Evolutionary conservation across 2,888 invertebrate species (phyloP), one percentile per base, ranked within the genome.

Genomic region (Chloromyia formosa): DNA sequence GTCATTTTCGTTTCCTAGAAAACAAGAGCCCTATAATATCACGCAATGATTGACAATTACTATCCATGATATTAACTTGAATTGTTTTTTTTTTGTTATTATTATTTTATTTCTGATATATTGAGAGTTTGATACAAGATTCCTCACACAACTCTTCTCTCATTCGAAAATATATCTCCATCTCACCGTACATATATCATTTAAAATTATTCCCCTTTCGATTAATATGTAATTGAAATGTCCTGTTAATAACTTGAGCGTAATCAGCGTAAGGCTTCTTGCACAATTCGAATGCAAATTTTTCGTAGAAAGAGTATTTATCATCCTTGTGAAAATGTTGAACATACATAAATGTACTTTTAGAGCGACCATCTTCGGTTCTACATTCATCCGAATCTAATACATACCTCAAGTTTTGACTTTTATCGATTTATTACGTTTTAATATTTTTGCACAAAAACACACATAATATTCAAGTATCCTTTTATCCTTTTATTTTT

Each of bases 141-240:
- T 49, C 10, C 49, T n/a, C 10, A 49, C 10, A 49, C 2, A 49
- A 49, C 12, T 10, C 12, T 49, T 49, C 10, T 7, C 16, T 12
- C 16, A 49, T n/a, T n/a, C n/a, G n/a, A n/a, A n/a, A n/a, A n/a
- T n/a, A n/a, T n/a, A n/a, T 10, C 35, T 20, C 53, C 35, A 62
- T 40, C 1, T 62, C 62, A 62, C 16, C 62, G 62, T 62, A 62
- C 62, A 62, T 62, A 40, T n/a, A 40, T 40, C 62, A 62, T 62
- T 9, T 7, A 16, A 16, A 10, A 16, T 18, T 18, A 10, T 53
- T 53, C 4, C 16, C 16, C 53, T 16, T 53, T 20, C 56, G 20
- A 56, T 16, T 20, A 56, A 20, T 56, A 56, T 56, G 22, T 16
- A 54, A 14, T n/a, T 54, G 54, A 42, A 42, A 9, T 42, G n/a